These are phyloP conservation scores for Tenthredo mesomela DNA, from an alignment of 2,888 invertebrate species.

Conservation along the genomic window DNA sequence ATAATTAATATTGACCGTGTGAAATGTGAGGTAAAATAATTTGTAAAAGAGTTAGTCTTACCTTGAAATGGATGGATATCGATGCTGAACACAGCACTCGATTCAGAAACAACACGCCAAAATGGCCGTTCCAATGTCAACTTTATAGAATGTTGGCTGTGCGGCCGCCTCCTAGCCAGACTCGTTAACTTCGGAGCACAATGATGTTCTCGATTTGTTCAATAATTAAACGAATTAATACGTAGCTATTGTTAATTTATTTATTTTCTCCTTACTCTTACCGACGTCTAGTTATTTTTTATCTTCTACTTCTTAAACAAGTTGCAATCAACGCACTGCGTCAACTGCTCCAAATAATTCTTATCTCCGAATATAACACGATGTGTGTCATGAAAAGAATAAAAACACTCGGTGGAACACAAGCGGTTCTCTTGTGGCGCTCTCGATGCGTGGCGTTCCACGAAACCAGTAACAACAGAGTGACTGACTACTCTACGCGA, in stretches of 20 bases:
- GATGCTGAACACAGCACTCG: constrained; percentile 72
- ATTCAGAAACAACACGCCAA: constrained; percentile 75
- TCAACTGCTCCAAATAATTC: constrained; percentile 67
- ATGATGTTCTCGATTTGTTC: background rate
- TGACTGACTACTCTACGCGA: constrained; percentile 37
- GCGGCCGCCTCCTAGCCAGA: constrained; percentile 58
- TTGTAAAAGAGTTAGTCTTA: constrained; percentile 60
- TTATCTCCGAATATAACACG: constrained; percentile 67
- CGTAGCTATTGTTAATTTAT: constrained; percentile 26
- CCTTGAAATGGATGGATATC: constrained; percentile 74
- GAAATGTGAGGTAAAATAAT: background rate
- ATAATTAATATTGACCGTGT: background rate
- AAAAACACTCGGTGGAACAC: constrained; percentile 63
- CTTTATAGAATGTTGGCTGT: constrained; percentile 73
- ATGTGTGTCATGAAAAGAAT: constrained; percentile 68
- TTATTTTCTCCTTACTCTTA: background rate
- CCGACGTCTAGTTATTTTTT: constrained; percentile 50
- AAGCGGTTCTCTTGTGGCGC: constrained; percentile 63
- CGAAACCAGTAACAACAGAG: constrained; percentile 52
- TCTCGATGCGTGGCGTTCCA: constrained; percentile 56
- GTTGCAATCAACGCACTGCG: constrained; percentile 73
- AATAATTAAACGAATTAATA: constrained; percentile 32
- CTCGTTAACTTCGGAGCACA: constrained; percentile 58
- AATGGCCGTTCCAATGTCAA: constrained; percentile 83
- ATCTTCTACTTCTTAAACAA: constrained; percentile 60